These are phyloP conservation scores for Noctua janthe DNA, from an alignment of 2,888 invertebrate species.

Conservation along the genomic window DNA sequence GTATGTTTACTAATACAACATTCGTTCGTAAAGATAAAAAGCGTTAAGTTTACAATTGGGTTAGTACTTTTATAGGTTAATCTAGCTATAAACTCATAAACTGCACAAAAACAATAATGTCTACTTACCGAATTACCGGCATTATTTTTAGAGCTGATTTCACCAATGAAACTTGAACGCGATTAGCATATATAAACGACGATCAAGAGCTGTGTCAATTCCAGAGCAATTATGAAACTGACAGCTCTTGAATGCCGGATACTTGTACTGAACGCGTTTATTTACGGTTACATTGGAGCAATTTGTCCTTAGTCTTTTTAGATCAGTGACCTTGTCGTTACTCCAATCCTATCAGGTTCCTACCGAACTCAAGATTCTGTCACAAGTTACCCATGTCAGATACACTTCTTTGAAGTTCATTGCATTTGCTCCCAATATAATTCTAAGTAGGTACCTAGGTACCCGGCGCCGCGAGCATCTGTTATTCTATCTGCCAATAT, in stretches of 20 bases:
- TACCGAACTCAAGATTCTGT: neutral
- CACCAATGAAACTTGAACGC: neutral
- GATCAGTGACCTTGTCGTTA: neutral
- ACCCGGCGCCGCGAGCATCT: neutral
- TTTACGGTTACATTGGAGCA: neutral
- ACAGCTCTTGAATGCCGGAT: neutral
- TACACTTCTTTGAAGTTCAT: neutral
- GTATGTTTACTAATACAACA: constrained; percentile 14
- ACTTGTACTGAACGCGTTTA: neutral
- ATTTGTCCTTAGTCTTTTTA: no score
- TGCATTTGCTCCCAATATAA: neutral
- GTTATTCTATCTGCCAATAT: neutral
- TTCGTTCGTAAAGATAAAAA: neutral
- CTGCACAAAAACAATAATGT: neutral
- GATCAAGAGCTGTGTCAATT: neutral
- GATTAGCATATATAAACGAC: neutral
- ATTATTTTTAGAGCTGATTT: neutral
- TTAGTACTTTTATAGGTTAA: neutral
- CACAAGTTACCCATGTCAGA: neutral
- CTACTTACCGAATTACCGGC: neutral
- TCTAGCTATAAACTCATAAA: neutral
- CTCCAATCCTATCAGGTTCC: neutral
- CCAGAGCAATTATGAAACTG: neutral
- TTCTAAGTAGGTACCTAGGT: neutral
- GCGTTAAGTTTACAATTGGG: constrained; percentile 5